Conservation (phyloP, 2,113 vertebrate species). For the Poeciliopsis retropinna region DNA sequence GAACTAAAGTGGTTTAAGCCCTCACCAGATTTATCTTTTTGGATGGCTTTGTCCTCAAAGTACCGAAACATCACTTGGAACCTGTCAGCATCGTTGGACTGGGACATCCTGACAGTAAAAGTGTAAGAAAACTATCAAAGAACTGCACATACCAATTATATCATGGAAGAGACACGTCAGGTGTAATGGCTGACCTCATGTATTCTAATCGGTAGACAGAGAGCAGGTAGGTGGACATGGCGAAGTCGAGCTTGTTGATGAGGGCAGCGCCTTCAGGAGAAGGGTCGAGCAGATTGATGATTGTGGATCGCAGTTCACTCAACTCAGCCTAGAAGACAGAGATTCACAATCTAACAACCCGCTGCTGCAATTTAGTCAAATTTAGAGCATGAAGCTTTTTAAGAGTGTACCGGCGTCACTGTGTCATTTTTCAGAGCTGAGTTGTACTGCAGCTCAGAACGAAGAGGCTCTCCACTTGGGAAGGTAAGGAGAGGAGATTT, state of each 20-base stretch:
- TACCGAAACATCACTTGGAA: conserved; percentile 99
- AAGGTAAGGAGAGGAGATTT: conserved; percentile 96
- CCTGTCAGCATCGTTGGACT: conserved; percentile 91
- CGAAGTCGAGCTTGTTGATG: conserved; percentile 96
- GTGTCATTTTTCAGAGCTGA: conserved; percentile 98
- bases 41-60: conserved; percentile 98
- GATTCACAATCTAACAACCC: neutral
- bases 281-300: conserved; percentile 93
- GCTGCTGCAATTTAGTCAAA: neutral
- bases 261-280: conserved; percentile 89
- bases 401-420: conserved; percentile 85
- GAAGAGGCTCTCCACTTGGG: conserved; percentile 94
- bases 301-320: conserved; percentile 89
- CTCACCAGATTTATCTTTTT: conserved; percentile 97
- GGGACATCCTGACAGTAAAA: conserved; percentile 83
- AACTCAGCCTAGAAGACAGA: conserved; percentile 86
- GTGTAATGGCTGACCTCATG: conserved; percentile 85
- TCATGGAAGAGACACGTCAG: neutral
- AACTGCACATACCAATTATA: neutral
- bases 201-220: conserved; percentile 96
- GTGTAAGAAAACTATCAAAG: neutral
- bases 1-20: neutral
- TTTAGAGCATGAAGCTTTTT: neutral
- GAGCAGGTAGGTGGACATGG: conserved; percentile 96
- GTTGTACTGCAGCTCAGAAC: conserved; percentile 96